Evolutionary conservation across 2,888 invertebrate genomes (phyloP).

Genomic region (Nephrotoma guestfalica): DNA sequence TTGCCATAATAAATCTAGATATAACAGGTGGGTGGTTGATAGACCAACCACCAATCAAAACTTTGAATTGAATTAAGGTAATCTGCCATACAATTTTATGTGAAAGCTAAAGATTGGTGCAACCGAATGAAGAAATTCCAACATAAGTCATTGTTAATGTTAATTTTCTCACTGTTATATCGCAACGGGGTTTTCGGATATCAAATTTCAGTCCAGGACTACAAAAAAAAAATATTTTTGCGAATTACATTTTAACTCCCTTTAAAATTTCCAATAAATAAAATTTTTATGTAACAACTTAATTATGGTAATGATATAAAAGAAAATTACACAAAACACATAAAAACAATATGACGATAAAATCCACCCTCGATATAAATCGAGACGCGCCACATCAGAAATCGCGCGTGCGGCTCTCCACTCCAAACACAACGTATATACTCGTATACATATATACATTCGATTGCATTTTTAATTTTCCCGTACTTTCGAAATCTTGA

Average conservation of each 20-base stretch:
- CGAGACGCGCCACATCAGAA: not conserved
- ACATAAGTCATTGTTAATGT: no score
- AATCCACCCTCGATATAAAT: not conserved
- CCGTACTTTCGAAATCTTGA: not conserved
- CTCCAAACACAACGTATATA: not conserved
- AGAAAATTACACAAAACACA: not conserved
- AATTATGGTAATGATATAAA: not conserved
- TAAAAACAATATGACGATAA: not conserved
- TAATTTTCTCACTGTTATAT: no score
- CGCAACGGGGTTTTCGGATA: no score
- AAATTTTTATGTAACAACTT: not conserved
- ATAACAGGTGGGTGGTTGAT: no score
- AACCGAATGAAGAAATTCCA: no score
- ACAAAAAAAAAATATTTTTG: no score
- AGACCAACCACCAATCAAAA: no score
- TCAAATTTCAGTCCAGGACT: no score
- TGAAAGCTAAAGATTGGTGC: no score
- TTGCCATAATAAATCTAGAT: fast-evolving
- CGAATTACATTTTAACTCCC: no score
- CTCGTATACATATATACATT: not conserved
- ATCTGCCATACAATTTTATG: no score
- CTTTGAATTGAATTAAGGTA: no score
- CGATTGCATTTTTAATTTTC: not conserved
- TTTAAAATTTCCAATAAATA: not conserved
- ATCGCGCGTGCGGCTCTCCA: not conserved